Percentiles rank a stretch among this genome's conserved stretches.
Conservation (phyloP, 2,888 invertebrate genomes). For the Cerceris rybyensis region DNA sequence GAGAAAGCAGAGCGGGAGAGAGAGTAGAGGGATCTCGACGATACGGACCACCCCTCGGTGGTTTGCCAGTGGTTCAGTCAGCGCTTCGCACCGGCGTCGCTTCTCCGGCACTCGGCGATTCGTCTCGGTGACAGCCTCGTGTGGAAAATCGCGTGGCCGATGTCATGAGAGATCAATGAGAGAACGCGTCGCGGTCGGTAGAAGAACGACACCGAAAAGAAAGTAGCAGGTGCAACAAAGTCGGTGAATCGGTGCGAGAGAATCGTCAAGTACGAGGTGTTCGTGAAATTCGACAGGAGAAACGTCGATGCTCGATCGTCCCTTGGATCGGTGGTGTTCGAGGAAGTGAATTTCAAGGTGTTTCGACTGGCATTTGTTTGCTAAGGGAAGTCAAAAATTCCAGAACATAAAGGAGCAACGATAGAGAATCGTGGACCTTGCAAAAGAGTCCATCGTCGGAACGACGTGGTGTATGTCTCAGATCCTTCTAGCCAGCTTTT, state of each 20-base stretch:
- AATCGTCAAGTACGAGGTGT: constrained; percentile 14
- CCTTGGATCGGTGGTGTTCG: constrained; percentile 25
- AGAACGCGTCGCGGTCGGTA: constrained; percentile 25
- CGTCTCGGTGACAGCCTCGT: constrained; percentile 54
- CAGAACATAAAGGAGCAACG: constrained; percentile 4
- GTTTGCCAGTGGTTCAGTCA: constrained; percentile 70
- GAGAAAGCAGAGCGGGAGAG: constrained; percentile 17
- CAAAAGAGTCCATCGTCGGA: constrained; percentile 67
- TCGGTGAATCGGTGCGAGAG: constrained; percentile 11
- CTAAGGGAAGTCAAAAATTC: neutral
- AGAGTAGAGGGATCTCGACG: constrained; percentile 50
- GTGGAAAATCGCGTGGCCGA: constrained; percentile 61
- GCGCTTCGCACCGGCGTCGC: constrained; percentile 73
- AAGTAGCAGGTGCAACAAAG: constrained; percentile 22
- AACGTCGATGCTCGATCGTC: constrained; percentile 20
- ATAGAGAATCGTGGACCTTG: constrained; percentile 53
- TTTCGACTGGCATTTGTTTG: neutral
- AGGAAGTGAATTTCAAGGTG: constrained; percentile 34
- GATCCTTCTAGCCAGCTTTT: constrained; percentile 68
- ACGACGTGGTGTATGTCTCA: constrained; percentile 74
- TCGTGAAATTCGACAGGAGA: neutral
- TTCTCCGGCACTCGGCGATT: constrained; percentile 50
- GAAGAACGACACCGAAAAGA: constrained; percentile 22
- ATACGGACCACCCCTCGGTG: constrained; percentile 67
- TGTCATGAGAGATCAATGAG: constrained; percentile 64